phyloP scores from a whole-genome alignment of 2,113 vertebrate species.

The Seriola quinqueradiata region DNA sequence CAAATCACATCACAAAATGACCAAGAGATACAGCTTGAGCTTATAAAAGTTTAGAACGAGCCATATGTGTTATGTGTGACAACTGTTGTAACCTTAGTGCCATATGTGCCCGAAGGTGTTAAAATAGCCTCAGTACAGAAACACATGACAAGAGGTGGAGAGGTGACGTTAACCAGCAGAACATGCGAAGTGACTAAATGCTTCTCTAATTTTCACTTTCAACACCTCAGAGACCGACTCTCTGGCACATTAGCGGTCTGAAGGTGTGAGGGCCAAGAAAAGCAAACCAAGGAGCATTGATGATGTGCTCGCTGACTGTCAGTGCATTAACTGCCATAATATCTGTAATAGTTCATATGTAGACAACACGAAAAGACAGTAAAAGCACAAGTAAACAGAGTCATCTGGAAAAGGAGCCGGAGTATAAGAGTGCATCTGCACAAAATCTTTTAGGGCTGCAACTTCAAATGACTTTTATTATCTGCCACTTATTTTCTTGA shows the following conservation, averaged over 20 bases:
- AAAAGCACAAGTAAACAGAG: neutral
- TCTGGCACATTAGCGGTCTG: constrained; percentile 17
- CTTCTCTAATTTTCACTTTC: constrained; percentile 36
- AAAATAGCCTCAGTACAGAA: neutral
- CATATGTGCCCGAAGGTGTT: neutral
- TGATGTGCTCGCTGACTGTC: neutral
- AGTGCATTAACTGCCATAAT: neutral
- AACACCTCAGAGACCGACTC: neutral
- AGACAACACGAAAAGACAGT: neutral
- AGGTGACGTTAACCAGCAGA: constrained; percentile 15
- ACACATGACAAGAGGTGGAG: constrained; percentile 5
- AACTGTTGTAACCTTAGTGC: neutral
- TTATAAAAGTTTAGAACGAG: neutral
- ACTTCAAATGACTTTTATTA: neutral
- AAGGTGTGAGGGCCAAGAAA: neutral
- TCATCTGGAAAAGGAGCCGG: neutral
- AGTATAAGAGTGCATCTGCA: neutral
- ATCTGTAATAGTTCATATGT: neutral
- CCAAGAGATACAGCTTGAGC: neutral
- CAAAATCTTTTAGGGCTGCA: neutral
- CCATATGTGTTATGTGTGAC: neutral
- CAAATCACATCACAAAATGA: constrained; percentile 26
- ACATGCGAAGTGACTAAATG: constrained; percentile 31
- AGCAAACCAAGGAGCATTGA: neutral
- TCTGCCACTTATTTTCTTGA: no score